Evolutionary conservation across 1,140 invertebrate species (phyloP).

Genomic region (Lamellibrachia luymesi): DNA sequence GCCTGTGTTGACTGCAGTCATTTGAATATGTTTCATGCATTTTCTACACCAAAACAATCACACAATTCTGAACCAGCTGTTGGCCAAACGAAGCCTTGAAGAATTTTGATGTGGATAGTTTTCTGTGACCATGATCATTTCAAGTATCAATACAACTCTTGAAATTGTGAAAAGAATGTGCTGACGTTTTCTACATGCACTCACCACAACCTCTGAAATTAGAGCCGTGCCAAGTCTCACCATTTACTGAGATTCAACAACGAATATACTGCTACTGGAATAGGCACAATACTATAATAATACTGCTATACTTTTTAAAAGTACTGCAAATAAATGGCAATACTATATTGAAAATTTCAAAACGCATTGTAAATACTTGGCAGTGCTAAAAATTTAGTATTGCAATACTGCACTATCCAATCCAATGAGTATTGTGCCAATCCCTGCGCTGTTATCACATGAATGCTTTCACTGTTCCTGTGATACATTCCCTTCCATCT

Average conservation of each 20-base stretch:
- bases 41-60: neutral
- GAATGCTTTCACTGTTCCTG: too few relatives aligned
- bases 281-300: too few relatives aligned
- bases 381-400: too few relatives aligned
- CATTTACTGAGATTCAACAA: neutral
- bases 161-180: neutral
- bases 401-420: too few relatives aligned
- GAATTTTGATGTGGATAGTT: neutral
- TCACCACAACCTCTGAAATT: neutral
- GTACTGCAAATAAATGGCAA: neutral
- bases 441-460: too few relatives aligned
- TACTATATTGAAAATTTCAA: neutral
- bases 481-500: neutral
- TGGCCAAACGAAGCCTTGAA: neutral
- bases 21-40: neutral
- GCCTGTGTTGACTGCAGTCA: neutral
- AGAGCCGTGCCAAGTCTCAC: neutral
- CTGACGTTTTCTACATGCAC: neutral
- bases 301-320: neutral
- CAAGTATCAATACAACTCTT: neutral
- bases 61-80: neutral
- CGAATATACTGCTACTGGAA: neutral
- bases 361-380: neutral
- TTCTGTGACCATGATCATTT: neutral
- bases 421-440: too few relatives aligned